A percentile compares a stretch with the other conserved stretches of the same genome.
These are phyloP conservation scores for Chelonoidis abingdonii DNA, from an alignment of 2,113 vertebrate species.

Conservation along the genomic window DNA sequence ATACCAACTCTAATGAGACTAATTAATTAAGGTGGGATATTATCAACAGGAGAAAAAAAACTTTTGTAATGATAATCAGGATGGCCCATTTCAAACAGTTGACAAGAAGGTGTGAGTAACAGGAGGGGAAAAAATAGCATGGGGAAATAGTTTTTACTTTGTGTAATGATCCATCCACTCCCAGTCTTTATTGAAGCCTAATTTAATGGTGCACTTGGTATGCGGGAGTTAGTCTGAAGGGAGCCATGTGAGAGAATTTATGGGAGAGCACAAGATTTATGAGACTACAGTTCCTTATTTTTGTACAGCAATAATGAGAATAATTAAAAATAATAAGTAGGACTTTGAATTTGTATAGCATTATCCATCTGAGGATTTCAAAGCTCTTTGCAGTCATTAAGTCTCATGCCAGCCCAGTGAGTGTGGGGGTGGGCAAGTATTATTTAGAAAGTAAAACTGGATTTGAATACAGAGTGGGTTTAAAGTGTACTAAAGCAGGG, in stretches of 20 bases:
- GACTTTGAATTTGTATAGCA: neutral
- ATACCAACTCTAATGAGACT: too few relatives aligned
- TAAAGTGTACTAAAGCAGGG: neutral
- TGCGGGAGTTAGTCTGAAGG: rapidly evolving
- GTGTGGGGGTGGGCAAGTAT: neutral
- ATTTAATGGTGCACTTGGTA: neutral
- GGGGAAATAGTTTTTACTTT: too few relatives aligned
- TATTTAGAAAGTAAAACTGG: neutral
- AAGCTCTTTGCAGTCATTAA: neutral
- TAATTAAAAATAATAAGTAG: neutral
- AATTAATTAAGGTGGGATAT: too few relatives aligned
- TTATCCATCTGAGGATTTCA: neutral
- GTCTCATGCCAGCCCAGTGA: neutral
- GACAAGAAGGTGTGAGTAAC: too few relatives aligned
- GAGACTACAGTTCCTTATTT: neutral
- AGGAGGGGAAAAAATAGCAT: too few relatives aligned
- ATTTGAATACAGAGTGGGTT: neutral
- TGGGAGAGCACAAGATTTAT: neutral
- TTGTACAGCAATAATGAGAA: neutral
- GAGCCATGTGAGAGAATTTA: neutral
- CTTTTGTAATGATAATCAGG: too few relatives aligned
- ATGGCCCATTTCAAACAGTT: too few relatives aligned
- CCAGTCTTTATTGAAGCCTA: too few relatives aligned
- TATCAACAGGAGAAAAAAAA: too few relatives aligned
- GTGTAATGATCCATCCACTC: too few relatives aligned